Evolutionary conservation across 1,140 invertebrate genomes (phyloP), one percentile per base, ranked within the genome.

Genomic region (Cherax destructor): DNA sequence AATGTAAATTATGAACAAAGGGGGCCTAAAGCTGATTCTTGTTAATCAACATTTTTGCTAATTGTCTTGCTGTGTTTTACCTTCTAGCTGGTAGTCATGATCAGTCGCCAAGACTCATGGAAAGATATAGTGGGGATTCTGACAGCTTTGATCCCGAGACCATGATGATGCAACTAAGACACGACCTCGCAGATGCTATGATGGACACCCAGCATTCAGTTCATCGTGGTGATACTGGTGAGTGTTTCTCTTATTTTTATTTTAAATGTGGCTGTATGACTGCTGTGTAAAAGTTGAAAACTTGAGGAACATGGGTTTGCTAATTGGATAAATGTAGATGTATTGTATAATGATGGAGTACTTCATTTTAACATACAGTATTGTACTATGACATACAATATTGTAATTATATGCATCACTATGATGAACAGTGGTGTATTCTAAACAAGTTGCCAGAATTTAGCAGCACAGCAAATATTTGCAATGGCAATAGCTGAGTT

Each of bases 141-240:
- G 94, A 95, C 86, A 94, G 93, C n/a, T 94, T 94, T 76, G 89
- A 91, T n/a, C 94, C 88, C 2, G 94, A 93, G 94, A 94, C 61
- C 92, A 95, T 95, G 92, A 98, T 99, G 93, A 96, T 97, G 87
- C 96, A 97, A 94, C 95, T 99, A 3, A 96, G 97, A 93, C 97
- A 99, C 94, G 98, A 98, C 95, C 95, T 99, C 76, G 98, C 98
- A 0, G 98, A 99, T 95, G 98, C 98, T 77, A 99, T 99, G 98
- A 95, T 97, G 81, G 98, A 98, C 94, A 96, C 96, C 24, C 96
- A 97, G 13, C 94, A 96, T 13, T 95, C 95, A 5, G 94, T 94
- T 87, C 92, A 91, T 76, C 24, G 74, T 18, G 94, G 95, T 94
- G 96, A 96, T 85, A 95, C 95, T 94, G 96, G 96, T 97, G 95